Evolutionary conservation across 2,888 invertebrate genomes (phyloP).

Genomic region (Phyllotreta striolata): DNA sequence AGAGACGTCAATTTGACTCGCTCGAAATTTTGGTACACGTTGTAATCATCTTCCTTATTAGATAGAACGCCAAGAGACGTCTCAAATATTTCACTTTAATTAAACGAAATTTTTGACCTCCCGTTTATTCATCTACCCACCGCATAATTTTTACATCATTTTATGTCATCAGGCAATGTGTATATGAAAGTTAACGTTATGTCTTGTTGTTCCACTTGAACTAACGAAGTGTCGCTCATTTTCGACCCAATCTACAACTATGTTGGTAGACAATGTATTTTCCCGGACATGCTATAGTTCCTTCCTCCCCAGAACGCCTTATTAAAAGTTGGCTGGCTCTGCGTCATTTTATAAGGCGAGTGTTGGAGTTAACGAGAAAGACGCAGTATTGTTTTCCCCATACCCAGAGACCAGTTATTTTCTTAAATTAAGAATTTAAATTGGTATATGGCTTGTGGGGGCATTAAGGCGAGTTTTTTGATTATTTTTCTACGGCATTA

Average conservation of each 20-base stretch:
- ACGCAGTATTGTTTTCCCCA: conserved; percentile 6
- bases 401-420: conserved; percentile 19
- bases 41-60: background rate
- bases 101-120: no score
- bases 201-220: conserved; percentile 10
- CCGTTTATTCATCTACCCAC: no score
- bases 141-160: no score
- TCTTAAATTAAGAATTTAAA: conserved; percentile 25
- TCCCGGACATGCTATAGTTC: conserved; percentile 21
- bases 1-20: conserved; percentile 10
- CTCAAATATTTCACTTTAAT: no score
- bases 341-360: conserved; percentile 25
- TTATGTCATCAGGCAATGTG: background rate
- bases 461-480: background rate
- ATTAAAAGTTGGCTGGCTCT: conserved; percentile 23
- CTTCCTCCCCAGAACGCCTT: conserved; percentile 19
- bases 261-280: conserved; percentile 15
- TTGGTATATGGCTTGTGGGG: background rate
- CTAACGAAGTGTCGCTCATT: conserved; percentile 14
- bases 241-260: conserved; percentile 18
- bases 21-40: conserved; percentile 9
- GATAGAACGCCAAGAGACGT: no score
- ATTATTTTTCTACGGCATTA: no score
- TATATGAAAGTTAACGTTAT: conserved; percentile 17
- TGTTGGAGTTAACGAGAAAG: conserved; percentile 27